These are phyloP conservation scores for Gymnorhina tibicen DNA, from an alignment of 2,113 vertebrate species.

Conservation along the genomic window DNA sequence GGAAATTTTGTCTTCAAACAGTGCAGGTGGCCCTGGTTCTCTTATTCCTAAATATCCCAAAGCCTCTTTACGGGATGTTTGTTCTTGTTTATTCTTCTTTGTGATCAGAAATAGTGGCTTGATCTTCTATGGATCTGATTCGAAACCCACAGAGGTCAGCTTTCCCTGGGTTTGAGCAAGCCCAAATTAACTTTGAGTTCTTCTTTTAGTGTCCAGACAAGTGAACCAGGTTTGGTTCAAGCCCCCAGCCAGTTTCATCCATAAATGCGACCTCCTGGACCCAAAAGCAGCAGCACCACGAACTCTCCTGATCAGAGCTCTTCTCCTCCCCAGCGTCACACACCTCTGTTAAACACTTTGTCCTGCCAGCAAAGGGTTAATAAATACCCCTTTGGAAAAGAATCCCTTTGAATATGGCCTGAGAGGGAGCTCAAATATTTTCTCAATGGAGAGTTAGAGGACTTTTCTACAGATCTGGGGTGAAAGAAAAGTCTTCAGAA, in stretches of 20 bases:
- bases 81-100: not conserved
- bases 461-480: not conserved
- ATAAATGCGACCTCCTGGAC: not conserved
- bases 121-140: not conserved
- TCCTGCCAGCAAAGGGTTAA: not conserved
- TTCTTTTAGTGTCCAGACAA: not conserved
- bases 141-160: not conserved
- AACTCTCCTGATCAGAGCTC: not conserved
- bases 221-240: not conserved
- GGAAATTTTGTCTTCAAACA: not conserved
- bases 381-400: not conserved
- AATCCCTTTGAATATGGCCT: not conserved
- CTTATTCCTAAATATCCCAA: not conserved
- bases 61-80: not conserved
- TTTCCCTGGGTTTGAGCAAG: not conserved
- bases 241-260: not conserved
- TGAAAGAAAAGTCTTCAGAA: slow-evolving; percentile 28
- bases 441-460: slow-evolving; percentile 7
- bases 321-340: not conserved
- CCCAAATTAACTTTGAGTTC: not conserved
- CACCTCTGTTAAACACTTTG: not conserved
- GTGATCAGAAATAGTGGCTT: not conserved
- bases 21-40: not conserved
- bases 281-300: not conserved
- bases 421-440: slow-evolving; percentile 34